Conservation (phyloP, 2,797 vertebrate genomes). For the Cossypha caffra region DNA sequence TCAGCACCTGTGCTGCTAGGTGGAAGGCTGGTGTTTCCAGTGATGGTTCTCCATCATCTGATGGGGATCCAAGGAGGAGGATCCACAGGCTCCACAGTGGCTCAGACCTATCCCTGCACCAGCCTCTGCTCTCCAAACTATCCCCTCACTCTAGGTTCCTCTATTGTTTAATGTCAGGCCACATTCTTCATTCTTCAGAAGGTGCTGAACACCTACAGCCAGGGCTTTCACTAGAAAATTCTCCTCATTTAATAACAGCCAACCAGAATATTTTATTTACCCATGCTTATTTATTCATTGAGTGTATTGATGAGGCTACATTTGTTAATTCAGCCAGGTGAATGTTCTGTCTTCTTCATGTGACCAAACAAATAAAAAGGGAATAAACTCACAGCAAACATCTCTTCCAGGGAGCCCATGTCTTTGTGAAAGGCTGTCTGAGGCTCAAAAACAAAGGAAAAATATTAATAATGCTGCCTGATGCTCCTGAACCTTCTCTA, state of each 20-base stretch:
- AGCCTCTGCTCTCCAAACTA: background rate
- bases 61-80: background rate
- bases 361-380: background rate
- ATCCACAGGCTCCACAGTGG: rapidly evolving
- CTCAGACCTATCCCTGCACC: background rate
- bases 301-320: background rate
- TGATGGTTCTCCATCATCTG: background rate
- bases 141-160: background rate
- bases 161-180: background rate
- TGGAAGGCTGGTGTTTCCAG: background rate
- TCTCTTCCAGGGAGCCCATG: background rate
- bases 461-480: background rate
- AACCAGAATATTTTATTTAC: background rate
- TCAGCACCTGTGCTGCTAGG: background rate
- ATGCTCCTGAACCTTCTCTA: background rate
- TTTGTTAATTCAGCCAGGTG: background rate
- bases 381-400: background rate
- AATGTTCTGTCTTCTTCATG: background rate
- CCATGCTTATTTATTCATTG: background rate
- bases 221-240: background rate
- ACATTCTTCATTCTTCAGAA: background rate
- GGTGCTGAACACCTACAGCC: background rate
- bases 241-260: background rate
- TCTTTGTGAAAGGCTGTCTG: background rate
- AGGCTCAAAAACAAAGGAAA: background rate